Conservation (phyloP, 1,140 invertebrate genomes). For the Nephila pilipes region DNA sequence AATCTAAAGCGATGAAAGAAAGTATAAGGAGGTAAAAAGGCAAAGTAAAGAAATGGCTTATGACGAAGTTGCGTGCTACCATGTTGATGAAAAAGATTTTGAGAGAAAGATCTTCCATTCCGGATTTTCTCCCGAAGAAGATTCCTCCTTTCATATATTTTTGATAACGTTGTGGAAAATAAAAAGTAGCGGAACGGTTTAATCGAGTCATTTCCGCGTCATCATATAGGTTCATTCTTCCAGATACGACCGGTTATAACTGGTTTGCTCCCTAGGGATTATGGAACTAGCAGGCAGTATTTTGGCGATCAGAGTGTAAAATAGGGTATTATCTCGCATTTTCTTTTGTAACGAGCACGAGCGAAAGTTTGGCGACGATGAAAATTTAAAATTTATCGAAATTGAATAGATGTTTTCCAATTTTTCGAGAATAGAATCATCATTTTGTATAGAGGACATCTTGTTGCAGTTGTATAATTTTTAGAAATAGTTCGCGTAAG, state of each 20-base stretch:
- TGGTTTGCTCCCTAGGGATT: conserved; percentile 6
- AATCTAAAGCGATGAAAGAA: conserved; percentile 73
- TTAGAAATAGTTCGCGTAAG: background rate
- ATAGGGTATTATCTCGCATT: background rate
- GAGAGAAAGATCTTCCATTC: conserved; percentile 51
- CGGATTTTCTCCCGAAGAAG: conserved; percentile 45
- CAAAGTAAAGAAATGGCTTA: conserved; percentile 71
- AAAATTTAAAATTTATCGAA: background rate
- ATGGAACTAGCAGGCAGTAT: background rate
- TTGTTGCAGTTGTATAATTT: background rate
- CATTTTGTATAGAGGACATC: background rate
- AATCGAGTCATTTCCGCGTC: conserved; percentile 62
- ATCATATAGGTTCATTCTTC: conserved; percentile 44
- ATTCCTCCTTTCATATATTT: conserved; percentile 64
- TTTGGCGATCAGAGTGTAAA: background rate
- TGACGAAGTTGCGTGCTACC: conserved; percentile 64
- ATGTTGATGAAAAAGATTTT: conserved; percentile 72
- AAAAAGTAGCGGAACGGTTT: conserved; percentile 52
- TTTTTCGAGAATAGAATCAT: background rate
- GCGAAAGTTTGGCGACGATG: background rate
- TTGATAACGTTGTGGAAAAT: conserved; percentile 62
- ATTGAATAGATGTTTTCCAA: background rate
- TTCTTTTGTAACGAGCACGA: no score
- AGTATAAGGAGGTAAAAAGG: conserved; percentile 50
- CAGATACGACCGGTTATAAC: conserved; percentile 22